These are phyloP conservation scores for Percina caprodes DNA, from an alignment of 2,113 vertebrate genomes.

Conservation along the genomic window DNA sequence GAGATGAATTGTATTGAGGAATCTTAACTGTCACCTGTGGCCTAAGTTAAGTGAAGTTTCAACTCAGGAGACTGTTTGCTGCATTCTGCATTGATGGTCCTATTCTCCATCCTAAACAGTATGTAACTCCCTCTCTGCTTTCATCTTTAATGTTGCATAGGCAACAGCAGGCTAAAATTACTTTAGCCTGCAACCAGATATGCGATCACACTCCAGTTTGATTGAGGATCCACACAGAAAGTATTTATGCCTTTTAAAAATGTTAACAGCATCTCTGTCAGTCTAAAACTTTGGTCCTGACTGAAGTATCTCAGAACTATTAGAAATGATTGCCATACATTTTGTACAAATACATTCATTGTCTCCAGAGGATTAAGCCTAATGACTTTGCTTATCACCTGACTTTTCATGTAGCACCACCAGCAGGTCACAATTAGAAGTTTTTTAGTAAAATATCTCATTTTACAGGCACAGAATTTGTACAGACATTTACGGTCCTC, in stretches of 20 bases:
- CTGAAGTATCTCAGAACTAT: constrained; percentile 1
- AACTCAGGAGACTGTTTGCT: constrained; percentile 48
- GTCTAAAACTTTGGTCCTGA: neutral
- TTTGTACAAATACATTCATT: neutral
- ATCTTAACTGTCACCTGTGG: constrained; percentile 52
- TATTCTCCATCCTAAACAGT: constrained; percentile 25
- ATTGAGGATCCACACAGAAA: neutral
- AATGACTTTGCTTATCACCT: neutral
- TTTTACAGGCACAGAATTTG: neutral
- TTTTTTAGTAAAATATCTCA: neutral
- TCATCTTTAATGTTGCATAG: constrained; percentile 59
- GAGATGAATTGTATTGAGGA: constrained; percentile 50
- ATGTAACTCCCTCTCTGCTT: constrained; percentile 32
- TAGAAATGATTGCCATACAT: neutral
- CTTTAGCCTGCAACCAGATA: neutral
- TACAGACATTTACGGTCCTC: neutral
- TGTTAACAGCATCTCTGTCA: neutral
- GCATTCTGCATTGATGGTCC: constrained; percentile 40
- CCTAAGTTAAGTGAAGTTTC: constrained; percentile 56
- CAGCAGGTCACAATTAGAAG: neutral
- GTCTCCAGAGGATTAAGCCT: neutral
- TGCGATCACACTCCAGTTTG: constrained; percentile 2
- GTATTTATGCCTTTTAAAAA: neutral
- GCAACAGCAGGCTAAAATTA: constrained; percentile 36
- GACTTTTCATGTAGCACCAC: neutral